A percentile compares a stretch with the other conserved stretches of the same genome.
Conservation (phyloP, 2,797 vertebrate species). For the Anas bahamensis region DNA sequence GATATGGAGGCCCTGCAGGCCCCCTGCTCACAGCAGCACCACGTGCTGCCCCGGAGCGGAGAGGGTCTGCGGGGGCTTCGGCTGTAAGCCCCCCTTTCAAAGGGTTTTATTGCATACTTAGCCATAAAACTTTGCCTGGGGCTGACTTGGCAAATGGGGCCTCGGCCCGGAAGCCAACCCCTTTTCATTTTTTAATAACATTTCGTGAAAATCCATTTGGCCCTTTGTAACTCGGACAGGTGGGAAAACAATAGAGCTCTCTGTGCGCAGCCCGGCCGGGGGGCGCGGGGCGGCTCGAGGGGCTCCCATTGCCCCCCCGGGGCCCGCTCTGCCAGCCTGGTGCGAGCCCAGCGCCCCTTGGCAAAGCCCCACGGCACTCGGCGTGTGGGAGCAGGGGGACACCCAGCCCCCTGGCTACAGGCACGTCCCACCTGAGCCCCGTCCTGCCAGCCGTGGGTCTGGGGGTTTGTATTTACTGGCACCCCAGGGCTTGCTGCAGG, state of each 20-base stretch:
- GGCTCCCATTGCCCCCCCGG: not conserved
- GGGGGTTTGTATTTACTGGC: fast-evolving
- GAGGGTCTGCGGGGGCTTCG: not conserved
- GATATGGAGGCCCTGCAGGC: not conserved
- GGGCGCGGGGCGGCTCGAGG: too few relatives aligned
- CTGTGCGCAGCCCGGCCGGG: not conserved
- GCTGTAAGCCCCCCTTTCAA: constrained; percentile 40
- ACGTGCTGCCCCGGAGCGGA: constrained; percentile 14
- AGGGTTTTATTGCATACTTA: constrained; percentile 57
- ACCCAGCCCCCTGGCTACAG: fast-evolving
- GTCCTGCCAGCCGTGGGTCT: fast-evolving
- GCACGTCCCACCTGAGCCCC: not conserved
- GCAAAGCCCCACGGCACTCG: fast-evolving
- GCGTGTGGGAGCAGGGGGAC: too few relatives aligned
- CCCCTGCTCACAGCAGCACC: not conserved
- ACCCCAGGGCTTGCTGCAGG: not conserved
- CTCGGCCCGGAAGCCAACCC: constrained; percentile 61
- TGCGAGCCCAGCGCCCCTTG: fast-evolving
- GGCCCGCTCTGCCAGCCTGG: not conserved
- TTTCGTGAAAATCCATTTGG: constrained; percentile 68
- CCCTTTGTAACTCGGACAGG: constrained; percentile 61
- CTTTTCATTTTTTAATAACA: constrained; percentile 68
- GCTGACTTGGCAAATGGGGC: constrained; percentile 46
- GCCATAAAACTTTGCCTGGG: constrained; percentile 66
- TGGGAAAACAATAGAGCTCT: constrained; percentile 58